Base-by-base conservation (phyloP, 2,888 invertebrate species). In the Yponomeuta evonymella region DNA sequence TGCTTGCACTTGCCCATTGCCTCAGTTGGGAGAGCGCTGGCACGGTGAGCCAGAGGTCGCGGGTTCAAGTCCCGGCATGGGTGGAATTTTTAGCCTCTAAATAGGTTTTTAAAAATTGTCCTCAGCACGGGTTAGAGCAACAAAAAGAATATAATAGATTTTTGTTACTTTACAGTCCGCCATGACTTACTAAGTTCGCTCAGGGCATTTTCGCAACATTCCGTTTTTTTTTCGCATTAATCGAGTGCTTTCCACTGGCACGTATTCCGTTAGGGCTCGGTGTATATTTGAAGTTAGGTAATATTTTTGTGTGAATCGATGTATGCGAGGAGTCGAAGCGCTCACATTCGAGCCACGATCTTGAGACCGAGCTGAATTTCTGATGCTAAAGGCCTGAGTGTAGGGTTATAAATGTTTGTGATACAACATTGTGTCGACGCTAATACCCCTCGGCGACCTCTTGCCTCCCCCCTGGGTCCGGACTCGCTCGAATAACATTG, bases 361-460 rank as follows among this genome's bases (percentile, higher is more conserved):
- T 30, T 29, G 65, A 65, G 30, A 30, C n/a, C 65, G 33, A 65
- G 30, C 29, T 65, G 65, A 65, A 65, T 65, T 65, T 65, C 65
- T 65, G 33, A 65, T 65, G 65, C 5, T 64, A 23, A 64, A 64
- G 64, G 64, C 12, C 33, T 29, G 33, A 65, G 65, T 29, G 48
- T 23, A n/a, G 51, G 23, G 68, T 51, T 51, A 68, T 36, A 68
- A 68, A 68, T 68, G 51, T 68, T 29, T 68, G 29, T 51, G n/a
- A 29, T 51, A 68, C 51, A 68, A 51, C 68, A 68, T 68, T 51
- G 48, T 68, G 51, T 48, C 48, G 30, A 36, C 30, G 29, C 23
- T 68, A 68, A 48, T 51, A 48, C 23, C 68, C 68, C 23, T 48
- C 43, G 2, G 67, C 33, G 68, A 30, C 36, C 29, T 10, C 48